Base-by-base conservation (phyloP, 2,888 invertebrate species). In the Eupithecia exiguata region DNA sequence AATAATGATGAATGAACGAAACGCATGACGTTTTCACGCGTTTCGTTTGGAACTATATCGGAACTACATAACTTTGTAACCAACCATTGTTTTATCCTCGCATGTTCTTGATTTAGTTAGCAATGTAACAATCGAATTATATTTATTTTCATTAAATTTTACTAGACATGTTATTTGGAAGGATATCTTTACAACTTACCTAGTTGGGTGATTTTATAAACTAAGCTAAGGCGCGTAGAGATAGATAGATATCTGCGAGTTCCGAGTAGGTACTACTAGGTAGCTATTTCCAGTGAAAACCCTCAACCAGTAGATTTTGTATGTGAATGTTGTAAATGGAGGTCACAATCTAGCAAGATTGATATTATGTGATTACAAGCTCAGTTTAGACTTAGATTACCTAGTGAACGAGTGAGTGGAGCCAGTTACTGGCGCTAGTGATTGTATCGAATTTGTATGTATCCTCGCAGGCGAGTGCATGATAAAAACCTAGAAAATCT, bases 291-390 rank as follows among this genome's bases (percentile, higher is more conserved):
- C 69, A 36, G 53, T 68, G 36, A 36, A 38, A 68, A 36, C n/a
- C 21, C 21, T 68, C 38, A 68, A 18, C 38, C 14, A 58, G 25
- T 40, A 38, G 62, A 25, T 35, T 62, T 18, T 62, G 66, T 58
- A 25, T 61, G 69, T 62, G 46, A 49, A 46, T 36, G 65, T n/a
- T 49, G 38, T 36, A 36, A 36, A 25, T 0, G 63, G 53, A 71
- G 18, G 69, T 72, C 79, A 72, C 77, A 69, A 76, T 68, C 46
- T 25, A 68, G 73, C 68, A 70, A 70, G 62, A 77, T 74, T 81
- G 79, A 83, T 84, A 81, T 81, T 81, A 76, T 69, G 76, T 78
- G 75, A 84, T 80, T 77, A 74, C 77, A 79, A 78, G 85, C 85
- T 85, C 85, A 85, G 79, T 78, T 82, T 79, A 79, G 79, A 80